Base-by-base conservation (phyloP, 2,113 vertebrate genomes). In the Polypterus senegalus region DNA sequence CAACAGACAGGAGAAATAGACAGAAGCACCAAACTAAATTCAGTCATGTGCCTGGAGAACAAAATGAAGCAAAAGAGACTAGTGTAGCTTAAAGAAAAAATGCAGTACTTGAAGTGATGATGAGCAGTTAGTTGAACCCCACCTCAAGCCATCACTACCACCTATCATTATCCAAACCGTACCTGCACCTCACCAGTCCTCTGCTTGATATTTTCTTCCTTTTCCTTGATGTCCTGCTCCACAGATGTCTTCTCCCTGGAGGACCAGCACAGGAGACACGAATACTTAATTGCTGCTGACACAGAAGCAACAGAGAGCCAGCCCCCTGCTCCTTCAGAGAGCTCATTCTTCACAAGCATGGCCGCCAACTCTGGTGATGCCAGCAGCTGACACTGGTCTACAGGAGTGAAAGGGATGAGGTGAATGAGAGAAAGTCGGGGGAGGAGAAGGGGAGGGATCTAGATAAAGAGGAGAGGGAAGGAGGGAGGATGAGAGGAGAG, bases 161-260 rank as follows among this genome's bases (percentile, higher is more conserved):
- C 27, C 27, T 27, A 1, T 27, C 27, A 27, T 27, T 27, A 27
- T 27, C 27, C 27, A 27, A 27, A 27, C 64, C 78, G 77, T 86
- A 97, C 96, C 92, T 97, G 94, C 27, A 98, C 89, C 77, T 99
- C 94, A 3, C 60, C 85, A 68, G 81, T 94, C 71, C 90, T 90
- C 77, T 92, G 87, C 69, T 89, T 87, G 80, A 99, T 87, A 66
- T 83, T 80, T 69, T 97, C 95, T 80, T 97, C 96, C 64, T 94
- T 96, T 75, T 98, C 96, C 71, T 91, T 93, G 76, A 99, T 91
- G 68, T 98, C 95, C 75, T 95, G 92, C 66, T 95, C 95, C 77
- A 97, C 93, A 65, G 86, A 81, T 74, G 75, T 91, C 84, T 97
- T 99, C 88, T 99, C 96, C 83, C 96, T 99, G 79, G 90, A 91